These are phyloP conservation scores for Bombus balteatus DNA, from an alignment of 1,140 invertebrate species.

Conservation along the genomic window DNA sequence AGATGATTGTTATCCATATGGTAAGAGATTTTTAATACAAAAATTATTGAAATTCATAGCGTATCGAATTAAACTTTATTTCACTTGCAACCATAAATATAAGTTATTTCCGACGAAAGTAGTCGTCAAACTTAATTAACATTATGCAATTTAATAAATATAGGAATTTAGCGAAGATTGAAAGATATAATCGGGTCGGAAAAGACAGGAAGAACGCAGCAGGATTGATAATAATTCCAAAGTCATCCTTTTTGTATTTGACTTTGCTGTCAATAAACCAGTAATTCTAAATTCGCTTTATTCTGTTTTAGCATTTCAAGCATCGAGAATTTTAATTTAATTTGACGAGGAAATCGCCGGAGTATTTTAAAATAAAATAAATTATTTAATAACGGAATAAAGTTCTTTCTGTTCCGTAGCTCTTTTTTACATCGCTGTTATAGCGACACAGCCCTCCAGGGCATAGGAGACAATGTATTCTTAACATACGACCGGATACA, in stretches of 20 bases:
- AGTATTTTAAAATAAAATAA: not conserved
- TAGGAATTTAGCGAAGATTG: too few relatives aligned
- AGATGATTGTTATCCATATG: too few relatives aligned
- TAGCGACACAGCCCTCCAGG: not conserved
- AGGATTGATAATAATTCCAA: not conserved
- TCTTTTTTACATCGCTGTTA: not conserved
- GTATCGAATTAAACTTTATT: too few relatives aligned
- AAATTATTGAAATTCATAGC: too few relatives aligned
- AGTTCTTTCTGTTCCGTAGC: not conserved
- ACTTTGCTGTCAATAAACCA: not conserved
- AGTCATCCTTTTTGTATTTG: not conserved
- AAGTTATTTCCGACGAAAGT: too few relatives aligned
- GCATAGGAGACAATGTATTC: not conserved
- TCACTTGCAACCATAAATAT: too few relatives aligned
- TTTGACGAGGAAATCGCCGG: not conserved
- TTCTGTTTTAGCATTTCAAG: not conserved
- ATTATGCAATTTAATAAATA: too few relatives aligned
- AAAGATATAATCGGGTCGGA: too few relatives aligned
- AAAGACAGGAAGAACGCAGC: too few relatives aligned
- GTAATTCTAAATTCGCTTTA: not conserved
- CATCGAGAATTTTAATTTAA: not conserved
- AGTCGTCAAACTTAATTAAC: too few relatives aligned
- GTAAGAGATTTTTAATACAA: too few relatives aligned
- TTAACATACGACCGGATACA: constrained; percentile 9
- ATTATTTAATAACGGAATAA: not conserved